Conservation (phyloP, 2,888 invertebrate species). For the Chrysolina oricalcia region DNA sequence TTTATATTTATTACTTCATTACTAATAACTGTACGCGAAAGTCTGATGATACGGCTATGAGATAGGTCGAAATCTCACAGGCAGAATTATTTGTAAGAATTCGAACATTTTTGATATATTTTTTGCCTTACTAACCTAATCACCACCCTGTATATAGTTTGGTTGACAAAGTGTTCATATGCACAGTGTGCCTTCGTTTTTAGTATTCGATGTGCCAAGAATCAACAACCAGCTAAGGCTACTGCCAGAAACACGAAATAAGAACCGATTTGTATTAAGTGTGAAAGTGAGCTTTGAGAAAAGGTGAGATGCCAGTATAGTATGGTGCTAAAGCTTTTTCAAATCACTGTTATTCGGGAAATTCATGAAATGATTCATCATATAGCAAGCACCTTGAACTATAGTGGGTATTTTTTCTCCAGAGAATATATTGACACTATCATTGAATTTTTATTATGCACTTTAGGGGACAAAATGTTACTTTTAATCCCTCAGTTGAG, state of each 20-base stretch:
- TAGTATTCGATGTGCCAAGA: constrained; percentile 69
- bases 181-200: constrained; percentile 68
- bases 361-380: constrained; percentile 56
- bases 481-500: too few relatives aligned
- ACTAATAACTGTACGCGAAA: not conserved
- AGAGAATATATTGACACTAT: too few relatives aligned
- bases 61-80: constrained; percentile 26
- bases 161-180: constrained; percentile 51
- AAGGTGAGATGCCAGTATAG: constrained; percentile 52
- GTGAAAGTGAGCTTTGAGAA: constrained; percentile 50
- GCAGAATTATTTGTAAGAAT: constrained; percentile 3
- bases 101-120: constrained; percentile 3
- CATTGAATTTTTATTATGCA: too few relatives aligned
- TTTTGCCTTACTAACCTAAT: constrained; percentile 37
- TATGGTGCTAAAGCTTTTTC: constrained; percentile 55
- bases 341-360: constrained; percentile 54
- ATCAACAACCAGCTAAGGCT: constrained; percentile 69
- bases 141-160: constrained; percentile 45
- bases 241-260: constrained; percentile 65
- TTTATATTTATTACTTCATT: constrained; percentile 2
- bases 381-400: not conserved
- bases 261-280: constrained; percentile 54
- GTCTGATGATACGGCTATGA: constrained; percentile 14
- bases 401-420: not conserved
- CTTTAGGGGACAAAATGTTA: too few relatives aligned